Base-by-base conservation (phyloP, 2,888 invertebrate genomes). In the Zhengitettix transpicula region DNA sequence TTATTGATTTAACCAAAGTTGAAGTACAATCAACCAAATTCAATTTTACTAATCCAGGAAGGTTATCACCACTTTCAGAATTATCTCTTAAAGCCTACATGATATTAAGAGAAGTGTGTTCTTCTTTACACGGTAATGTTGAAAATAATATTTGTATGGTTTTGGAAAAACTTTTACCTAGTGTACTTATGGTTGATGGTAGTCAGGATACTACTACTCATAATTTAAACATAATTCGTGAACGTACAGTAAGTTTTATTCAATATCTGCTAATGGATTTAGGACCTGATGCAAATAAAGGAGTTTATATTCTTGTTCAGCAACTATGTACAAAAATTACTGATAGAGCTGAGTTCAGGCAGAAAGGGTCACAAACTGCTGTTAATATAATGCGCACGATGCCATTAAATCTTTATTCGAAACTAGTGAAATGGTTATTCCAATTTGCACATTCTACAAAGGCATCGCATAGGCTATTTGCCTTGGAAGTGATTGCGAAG, bases 401-500 rank as follows among this genome's bases (percentile, higher is more conserved):
- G 42, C 70, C 74, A 1, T 65, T 66, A 28, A 62, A 64, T 14
- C 65, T 68, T 9, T 74, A 72, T 64, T 67, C 69, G 17, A 65
- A 66, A n/a, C 66, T 73, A 61, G 65, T 74, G 40, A 68, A 72
- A 57, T 76, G 75, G 75, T 52, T 62, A 42, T 58, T 60, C 17
- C 52, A 53, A 40, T 60, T 58, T 57, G 58, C 60, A 9, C 72
- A 73, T 64, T 71, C 74, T 61, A 71, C 69, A 40, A 75, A 74
- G 69, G 74, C 76, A 52, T 66, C 68, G 1, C 71, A 72, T 61
- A 69, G 80, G 61, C 69, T 76, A 57, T 76, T 78, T 67, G 74
- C 75, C 2, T 69, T 79, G 57, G 80, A 80, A 66, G 69, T 80
- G 12, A 71, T 77, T 11, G 69, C 72, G 0, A 71, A 72, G 61